Conservation (phyloP, 2,797 vertebrate genomes). For the Lophotriccus pileatus region DNA sequence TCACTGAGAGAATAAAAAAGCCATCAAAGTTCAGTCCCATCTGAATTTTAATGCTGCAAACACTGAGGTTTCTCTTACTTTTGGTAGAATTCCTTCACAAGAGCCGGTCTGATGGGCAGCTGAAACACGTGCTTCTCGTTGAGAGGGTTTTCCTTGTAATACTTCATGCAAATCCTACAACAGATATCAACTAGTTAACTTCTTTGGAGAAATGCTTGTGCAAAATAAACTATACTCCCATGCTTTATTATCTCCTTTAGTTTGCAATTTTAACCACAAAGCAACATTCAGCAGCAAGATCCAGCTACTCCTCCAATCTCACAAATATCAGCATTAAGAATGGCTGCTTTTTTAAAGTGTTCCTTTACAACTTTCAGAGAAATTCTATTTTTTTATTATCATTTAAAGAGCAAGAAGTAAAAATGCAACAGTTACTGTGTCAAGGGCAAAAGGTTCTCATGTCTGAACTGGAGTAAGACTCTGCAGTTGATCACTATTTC, state of each 20-base stretch:
- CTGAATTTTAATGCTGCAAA: neutral
- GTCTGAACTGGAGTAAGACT: conserved; percentile 86
- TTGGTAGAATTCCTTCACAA: conserved; percentile 88
- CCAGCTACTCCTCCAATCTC: neutral
- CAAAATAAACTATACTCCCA: neutral
- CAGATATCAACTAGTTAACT: neutral
- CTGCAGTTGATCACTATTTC: conserved; percentile 88
- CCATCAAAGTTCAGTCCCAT: neutral
- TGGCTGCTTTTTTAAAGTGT: neutral
- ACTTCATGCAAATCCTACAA: conserved; percentile 88
- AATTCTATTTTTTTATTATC: neutral
- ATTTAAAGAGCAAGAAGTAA: neutral
- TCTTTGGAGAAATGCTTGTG: neutral
- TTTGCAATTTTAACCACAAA: neutral
- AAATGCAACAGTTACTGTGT: conserved; percentile 82
- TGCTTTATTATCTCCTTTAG: neutral
- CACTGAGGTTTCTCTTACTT: conserved; percentile 75
- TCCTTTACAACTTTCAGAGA: neutral
- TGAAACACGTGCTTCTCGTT: conserved; percentile 89
- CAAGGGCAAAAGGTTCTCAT: conserved; percentile 89
- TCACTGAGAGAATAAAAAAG: conserved; percentile 73
- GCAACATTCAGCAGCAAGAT: neutral
- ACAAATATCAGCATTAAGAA: neutral
- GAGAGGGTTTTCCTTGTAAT: conserved; percentile 87
- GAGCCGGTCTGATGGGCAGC: conserved; percentile 84